Evolutionary conservation across 1,140 invertebrate species (phyloP).

Genomic region (Planococcus citri): DNA sequence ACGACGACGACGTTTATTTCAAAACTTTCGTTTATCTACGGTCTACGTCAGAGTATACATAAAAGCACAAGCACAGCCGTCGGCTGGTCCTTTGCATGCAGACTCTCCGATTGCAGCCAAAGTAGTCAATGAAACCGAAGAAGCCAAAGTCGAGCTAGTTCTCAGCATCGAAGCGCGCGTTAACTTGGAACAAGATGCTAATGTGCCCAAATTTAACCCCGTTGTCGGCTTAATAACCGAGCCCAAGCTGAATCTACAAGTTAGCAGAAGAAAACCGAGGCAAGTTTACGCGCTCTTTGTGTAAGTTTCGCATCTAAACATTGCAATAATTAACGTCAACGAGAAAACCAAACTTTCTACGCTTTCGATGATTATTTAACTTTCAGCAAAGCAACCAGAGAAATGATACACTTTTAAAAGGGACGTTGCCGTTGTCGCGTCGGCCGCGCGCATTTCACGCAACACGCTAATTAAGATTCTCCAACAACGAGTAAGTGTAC

Average conservation of each 20-base stretch:
- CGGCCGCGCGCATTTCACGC: not conserved
- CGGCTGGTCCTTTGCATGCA: too few relatives aligned
- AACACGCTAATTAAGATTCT: not conserved
- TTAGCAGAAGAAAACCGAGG: not conserved
- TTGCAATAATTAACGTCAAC: not conserved
- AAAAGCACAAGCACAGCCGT: too few relatives aligned
- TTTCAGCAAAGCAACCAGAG: not conserved
- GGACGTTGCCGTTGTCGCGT: too few relatives aligned
- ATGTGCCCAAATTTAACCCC: not conserved
- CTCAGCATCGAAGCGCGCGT: not conserved
- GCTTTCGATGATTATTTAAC: conserved; percentile 7
- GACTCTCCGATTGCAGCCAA: too few relatives aligned
- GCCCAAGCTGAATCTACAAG: not conserved
- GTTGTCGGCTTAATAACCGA: not conserved
- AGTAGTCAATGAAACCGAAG: too few relatives aligned
- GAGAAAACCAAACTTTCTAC: not conserved
- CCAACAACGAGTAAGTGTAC: not conserved
- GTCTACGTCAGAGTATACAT: too few relatives aligned
- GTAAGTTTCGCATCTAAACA: conserved; percentile 7
- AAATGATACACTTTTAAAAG: not conserved
- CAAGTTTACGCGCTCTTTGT: conserved; percentile 1
- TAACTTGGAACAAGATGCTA: not conserved
- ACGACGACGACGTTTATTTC: too few relatives aligned
- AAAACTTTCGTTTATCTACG: not conserved
- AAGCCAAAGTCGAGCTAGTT: too few relatives aligned